These are phyloP conservation scores for Epinephelus cyanopodus DNA, from an alignment of 2,113 vertebrate species.

Conservation along the genomic window DNA sequence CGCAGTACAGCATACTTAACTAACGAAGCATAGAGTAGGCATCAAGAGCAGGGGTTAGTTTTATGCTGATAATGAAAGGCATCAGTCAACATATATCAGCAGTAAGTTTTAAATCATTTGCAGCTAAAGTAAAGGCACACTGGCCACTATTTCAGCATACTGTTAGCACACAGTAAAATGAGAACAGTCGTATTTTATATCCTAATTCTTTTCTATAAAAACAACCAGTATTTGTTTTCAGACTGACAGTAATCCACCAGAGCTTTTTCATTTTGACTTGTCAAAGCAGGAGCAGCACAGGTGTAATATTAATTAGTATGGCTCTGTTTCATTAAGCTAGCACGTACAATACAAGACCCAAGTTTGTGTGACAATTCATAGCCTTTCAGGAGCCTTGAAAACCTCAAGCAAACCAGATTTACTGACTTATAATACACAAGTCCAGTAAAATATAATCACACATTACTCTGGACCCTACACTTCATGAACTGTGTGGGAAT, in stretches of 20 bases:
- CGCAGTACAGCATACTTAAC: constrained; percentile 10
- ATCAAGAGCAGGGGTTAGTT: constrained; percentile 6
- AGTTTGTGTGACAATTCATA: not conserved
- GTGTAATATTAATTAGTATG: constrained; percentile 29
- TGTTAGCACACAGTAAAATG: constrained; percentile 4
- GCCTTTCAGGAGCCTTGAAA: not conserved
- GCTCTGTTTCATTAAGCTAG: not conserved
- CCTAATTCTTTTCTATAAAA: not conserved
- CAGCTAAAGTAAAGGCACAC: not conserved
- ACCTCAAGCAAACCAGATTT: not conserved
- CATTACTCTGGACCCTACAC: not conserved
- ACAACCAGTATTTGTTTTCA: not conserved
- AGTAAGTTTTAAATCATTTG: not conserved
- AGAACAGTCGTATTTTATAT: not conserved
- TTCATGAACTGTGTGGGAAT: not conserved
- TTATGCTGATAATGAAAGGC: constrained; percentile 38
- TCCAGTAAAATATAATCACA: not conserved
- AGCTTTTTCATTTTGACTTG: constrained; percentile 7
- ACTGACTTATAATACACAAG: not conserved
- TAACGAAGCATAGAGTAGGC: not conserved
- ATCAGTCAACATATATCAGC: constrained; percentile 20
- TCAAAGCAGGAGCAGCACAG: not conserved
- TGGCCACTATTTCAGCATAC: not conserved
- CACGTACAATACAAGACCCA: not conserved
- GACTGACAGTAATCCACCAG: not conserved